Percentiles rank a stretch among this genome's conserved stretches.
These are phyloP conservation scores for Sarcophaga rosellei DNA, from an alignment of 2,888 invertebrate genomes.

Conservation along the genomic window DNA sequence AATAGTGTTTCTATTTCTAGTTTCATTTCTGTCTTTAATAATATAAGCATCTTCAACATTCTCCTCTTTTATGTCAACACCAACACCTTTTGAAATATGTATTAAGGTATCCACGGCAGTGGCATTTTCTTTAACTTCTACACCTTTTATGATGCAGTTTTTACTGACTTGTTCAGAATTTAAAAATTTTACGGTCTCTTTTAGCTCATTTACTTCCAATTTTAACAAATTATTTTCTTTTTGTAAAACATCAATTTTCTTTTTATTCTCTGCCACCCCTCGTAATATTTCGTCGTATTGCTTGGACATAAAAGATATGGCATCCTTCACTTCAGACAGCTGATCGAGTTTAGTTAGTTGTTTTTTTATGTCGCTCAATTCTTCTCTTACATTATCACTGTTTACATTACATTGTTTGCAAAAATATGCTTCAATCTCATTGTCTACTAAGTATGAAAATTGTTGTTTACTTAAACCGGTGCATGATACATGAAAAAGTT, in stretches of 20 bases:
- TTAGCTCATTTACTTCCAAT: too few relatives aligned
- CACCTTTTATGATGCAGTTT: neutral
- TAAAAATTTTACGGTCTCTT: too few relatives aligned
- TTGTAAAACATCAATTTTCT: too few relatives aligned
- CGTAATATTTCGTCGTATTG: too few relatives aligned
- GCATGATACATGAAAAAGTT: neutral
- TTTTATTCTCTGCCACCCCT: too few relatives aligned
- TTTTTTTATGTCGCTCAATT: neutral
- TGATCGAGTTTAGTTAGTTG: slow-evolving; percentile 17
- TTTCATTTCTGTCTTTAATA: neutral
- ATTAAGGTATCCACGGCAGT: neutral
- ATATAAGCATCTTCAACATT: neutral
- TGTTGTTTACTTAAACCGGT: neutral
- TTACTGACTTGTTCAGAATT: too few relatives aligned
- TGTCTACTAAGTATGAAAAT: slow-evolving; percentile 2
- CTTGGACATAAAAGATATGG: too few relatives aligned
- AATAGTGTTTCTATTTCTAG: neutral
- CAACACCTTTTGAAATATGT: neutral
- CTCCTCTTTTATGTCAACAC: neutral
- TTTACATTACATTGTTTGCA: neutral
- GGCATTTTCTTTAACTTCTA: neutral
- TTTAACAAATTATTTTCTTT: too few relatives aligned
- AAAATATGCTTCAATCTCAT: neutral
- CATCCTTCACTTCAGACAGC: neutral
- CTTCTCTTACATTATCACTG: neutral